Conservation (phyloP, 2,113 vertebrate genomes). For the Chaenocephalus aceratus region DNA sequence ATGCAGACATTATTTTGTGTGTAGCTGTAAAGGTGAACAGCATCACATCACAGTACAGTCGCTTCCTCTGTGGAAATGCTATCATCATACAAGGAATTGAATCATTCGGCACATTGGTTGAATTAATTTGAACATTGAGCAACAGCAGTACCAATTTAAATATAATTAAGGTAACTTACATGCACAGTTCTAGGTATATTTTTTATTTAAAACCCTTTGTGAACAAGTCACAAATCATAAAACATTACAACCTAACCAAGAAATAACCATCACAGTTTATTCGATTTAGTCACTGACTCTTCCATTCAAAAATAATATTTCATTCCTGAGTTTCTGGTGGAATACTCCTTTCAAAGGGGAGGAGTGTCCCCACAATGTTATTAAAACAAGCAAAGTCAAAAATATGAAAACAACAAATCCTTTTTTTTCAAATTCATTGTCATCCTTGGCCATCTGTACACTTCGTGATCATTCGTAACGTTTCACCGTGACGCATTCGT, state of each 20-base stretch:
- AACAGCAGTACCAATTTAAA: too few species aligned
- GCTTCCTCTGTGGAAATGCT: too few species aligned
- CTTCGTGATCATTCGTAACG: background rate
- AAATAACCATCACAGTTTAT: too few species aligned
- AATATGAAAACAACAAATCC: constrained; percentile 23
- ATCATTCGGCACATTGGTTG: too few species aligned
- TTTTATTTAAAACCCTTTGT: background rate
- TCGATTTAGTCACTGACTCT: background rate
- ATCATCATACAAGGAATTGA: too few species aligned
- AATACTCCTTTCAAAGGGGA: background rate
- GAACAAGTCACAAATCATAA: background rate
- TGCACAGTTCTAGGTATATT: too few species aligned
- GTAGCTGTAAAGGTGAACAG: too few species aligned
- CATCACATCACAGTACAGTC: too few species aligned
- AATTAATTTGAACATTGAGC: too few species aligned
- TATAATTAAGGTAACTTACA: too few species aligned
- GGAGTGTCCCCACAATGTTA: background rate
- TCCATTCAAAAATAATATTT: background rate
- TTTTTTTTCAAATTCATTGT: constrained; percentile 1
- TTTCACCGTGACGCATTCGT: constrained; percentile 48
- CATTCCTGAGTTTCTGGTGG: background rate
- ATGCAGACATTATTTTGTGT: too few species aligned
- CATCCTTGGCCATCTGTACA: constrained; percentile 27
- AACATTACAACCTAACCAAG: too few species aligned
- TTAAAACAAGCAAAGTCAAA: background rate